Base-by-base conservation (phyloP, 2,797 vertebrate genomes). In the Acipenser transmontanus region DNA sequence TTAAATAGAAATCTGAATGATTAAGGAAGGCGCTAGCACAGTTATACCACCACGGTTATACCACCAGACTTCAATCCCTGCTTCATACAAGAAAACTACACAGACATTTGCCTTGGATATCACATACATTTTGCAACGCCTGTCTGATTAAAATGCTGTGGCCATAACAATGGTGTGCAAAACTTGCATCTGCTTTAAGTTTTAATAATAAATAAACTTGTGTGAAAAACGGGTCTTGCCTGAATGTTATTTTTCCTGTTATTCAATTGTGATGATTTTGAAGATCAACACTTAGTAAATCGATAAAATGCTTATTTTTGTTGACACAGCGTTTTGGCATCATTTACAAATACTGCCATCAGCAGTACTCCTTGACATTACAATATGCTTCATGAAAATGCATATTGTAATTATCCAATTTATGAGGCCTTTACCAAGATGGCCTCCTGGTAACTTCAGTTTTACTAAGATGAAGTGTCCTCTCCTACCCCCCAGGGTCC, bases 191-290 rank as follows among this genome's bases (percentile, higher is more conserved):
- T 82, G 77, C 88, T 92, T 90, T 93, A 88, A 85, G 81, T 93
- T 94, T 87, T 87, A 85, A 93, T 93, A 87, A 78, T 88, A 91
- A 96, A 94, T 91, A 93, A 94, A 94, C 82, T 81, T 80, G 88
- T 90, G 91, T 92, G 88, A 85, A 89, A 84, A 92, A 90, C 80
- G 56, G n/a, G n/a, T n/a, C 52, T 54, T 9, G 52, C 2, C 5
- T 54, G 52, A 34, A 34, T 34, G 34, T 34, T 34, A 34, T 34
- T 34, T 34, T 34, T 34, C 34, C 34, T 34, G 34, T 34, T 34
- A 34, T 34, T 34, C 3, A 4, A 34, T 4, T 34, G 17, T 17
- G 17, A 34, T 34, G 34, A 34, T 34, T 34, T 34, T 34, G 34
- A 34, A 34, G 34, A 34, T 34, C 34, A 34, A 34, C 34, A 34